Evolutionary conservation across 1,140 invertebrate genomes (phyloP).

Genomic region (Drosophila rhopaloa): DNA sequence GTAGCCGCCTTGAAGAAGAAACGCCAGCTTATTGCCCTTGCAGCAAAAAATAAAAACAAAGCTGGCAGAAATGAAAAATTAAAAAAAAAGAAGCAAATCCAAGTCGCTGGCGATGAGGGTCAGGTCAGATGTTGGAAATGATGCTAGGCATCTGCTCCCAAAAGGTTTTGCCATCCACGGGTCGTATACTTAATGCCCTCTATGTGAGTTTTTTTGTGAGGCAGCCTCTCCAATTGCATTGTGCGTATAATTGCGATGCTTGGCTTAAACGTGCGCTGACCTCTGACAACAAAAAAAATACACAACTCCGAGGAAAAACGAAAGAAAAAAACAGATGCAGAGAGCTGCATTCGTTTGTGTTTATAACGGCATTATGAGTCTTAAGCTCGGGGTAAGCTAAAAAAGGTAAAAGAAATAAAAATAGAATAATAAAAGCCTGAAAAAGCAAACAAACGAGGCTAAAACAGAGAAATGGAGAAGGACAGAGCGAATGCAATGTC

Average conservation of each 20-base stretch:
- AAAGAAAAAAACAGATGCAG: slow-evolving; percentile 23
- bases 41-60: slow-evolving; percentile 5
- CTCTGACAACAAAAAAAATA: slow-evolving; percentile 68
- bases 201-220: slow-evolving; percentile 6
- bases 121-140: slow-evolving; percentile 40
- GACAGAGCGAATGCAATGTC: slow-evolving; percentile 62
- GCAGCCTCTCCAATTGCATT: slow-evolving; percentile 58
- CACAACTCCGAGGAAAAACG: slow-evolving; percentile 13
- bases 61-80: slow-evolving; percentile 27
- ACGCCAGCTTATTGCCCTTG: slow-evolving; percentile 32
- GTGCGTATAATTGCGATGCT: slow-evolving; percentile 80
- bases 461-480: slow-evolving; percentile 25
- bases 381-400: slow-evolving; percentile 56
- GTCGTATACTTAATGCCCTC: slow-evolving; percentile 38
- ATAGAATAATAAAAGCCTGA: slow-evolving; percentile 44
- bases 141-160: slow-evolving; percentile 46
- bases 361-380: slow-evolving; percentile 83
- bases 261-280: slow-evolving; percentile 82
- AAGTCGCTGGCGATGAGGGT: slow-evolving; percentile 38
- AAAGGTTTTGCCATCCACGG: slow-evolving; percentile 32
- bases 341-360: slow-evolving; percentile 57
- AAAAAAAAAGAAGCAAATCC: slow-evolving; percentile 34
- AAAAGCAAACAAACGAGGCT: slow-evolving; percentile 56
- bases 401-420: slow-evolving; percentile 43
- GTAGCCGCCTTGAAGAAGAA: slow-evolving; percentile 22